Conservation (phyloP, 2,888 invertebrate species). For the Hydrotaea cyrtoneurina region DNA sequence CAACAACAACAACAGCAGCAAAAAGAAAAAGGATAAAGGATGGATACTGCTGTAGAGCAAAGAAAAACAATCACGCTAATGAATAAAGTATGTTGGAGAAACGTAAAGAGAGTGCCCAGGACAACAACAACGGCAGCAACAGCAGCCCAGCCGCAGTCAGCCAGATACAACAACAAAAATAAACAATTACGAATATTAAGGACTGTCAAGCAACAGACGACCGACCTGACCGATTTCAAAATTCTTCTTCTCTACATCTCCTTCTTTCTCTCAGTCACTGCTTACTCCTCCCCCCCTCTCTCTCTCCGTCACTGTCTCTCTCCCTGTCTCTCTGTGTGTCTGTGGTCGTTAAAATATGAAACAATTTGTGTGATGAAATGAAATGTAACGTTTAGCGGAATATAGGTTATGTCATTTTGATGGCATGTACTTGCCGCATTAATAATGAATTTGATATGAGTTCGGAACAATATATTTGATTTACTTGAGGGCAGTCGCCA, state of each 20-base stretch:
- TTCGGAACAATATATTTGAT: not conserved
- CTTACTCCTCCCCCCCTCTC: no score
- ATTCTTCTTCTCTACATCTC: not conserved
- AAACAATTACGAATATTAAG: slow-evolving; percentile 34
- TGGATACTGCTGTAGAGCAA: slow-evolving; percentile 19
- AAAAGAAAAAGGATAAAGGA: slow-evolving; percentile 4
- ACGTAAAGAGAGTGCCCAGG: not conserved
- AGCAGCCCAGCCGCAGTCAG: not conserved
- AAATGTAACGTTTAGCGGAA: slow-evolving; percentile 9
- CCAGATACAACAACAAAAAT: slow-evolving; percentile 19
- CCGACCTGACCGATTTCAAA: slow-evolving; percentile 14
- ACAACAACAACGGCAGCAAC: not conserved
- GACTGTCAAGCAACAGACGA: not conserved
- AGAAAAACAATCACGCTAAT: slow-evolving; percentile 63
- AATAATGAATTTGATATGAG: slow-evolving; percentile 27
- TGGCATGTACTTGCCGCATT: not conserved
- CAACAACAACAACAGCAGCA: not conserved
- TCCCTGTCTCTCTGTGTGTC: no score
- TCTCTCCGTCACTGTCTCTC: not conserved
- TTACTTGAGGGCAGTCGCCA: not conserved
- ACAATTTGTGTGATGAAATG: not conserved
- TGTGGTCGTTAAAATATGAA: not conserved
- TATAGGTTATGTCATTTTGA: slow-evolving; percentile 8
- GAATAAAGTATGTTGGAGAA: slow-evolving; percentile 51
- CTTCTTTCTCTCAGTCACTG: not conserved